phyloP scores from a whole-genome alignment of 2,888 invertebrate species.

The Tipula confusa region DNA sequence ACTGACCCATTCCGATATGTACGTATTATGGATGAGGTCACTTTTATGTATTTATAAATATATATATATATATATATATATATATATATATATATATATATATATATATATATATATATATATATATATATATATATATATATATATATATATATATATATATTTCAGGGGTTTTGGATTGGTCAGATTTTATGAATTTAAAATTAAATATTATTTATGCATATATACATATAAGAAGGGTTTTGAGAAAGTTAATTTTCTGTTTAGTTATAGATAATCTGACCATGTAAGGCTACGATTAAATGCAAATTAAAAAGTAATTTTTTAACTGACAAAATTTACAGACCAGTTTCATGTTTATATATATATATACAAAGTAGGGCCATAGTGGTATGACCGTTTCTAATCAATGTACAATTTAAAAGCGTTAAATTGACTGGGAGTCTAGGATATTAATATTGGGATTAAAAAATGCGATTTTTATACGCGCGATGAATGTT shows the following conservation, averaged over 20 bases:
- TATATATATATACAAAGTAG: no score
- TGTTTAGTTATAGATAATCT: neutral
- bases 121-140: neutral
- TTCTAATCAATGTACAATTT: neutral
- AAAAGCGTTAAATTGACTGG: neutral
- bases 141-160: neutral
- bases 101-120: neutral
- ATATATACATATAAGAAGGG: neutral
- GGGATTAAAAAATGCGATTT: no score
- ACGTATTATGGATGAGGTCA: neutral
- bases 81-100: neutral
- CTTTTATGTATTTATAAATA: neutral
- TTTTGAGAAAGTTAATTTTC: neutral
- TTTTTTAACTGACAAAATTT: slow-evolving; percentile 21
- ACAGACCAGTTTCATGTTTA: neutral
- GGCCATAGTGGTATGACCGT: neutral
- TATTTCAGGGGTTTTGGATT: neutral
- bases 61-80: neutral
- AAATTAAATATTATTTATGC: neutral
- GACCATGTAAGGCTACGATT: slow-evolving; percentile 6
- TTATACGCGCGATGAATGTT: no score
- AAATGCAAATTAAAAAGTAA: slow-evolving; percentile 3
- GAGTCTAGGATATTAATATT: neutral
- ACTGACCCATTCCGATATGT: neutral
- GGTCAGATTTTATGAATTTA: neutral